Conservation (phyloP, 1,140 invertebrate species). For the Drosophila truncata region DNA sequence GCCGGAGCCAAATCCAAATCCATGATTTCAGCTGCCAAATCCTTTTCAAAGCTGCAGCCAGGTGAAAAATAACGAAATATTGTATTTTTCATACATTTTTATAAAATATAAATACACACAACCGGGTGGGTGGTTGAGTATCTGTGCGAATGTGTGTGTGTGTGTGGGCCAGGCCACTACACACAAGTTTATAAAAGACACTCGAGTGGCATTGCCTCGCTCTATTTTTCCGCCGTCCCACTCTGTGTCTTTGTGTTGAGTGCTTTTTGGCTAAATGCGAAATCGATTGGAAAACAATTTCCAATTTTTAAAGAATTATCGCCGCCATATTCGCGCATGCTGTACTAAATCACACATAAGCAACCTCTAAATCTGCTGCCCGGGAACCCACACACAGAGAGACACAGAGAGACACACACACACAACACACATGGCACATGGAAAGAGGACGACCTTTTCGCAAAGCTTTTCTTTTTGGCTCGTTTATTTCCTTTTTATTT, state of each 20-base stretch:
- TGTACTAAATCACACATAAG: constrained; percentile 85
- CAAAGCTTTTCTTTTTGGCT: constrained; percentile 75
- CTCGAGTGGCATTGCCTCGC: constrained; percentile 21
- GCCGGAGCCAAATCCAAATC: constrained; percentile 65
- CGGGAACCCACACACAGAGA: constrained; percentile 22
- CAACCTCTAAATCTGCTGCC: constrained; percentile 85
- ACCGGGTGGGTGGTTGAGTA: not conserved
- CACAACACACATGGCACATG: constrained; percentile 1
- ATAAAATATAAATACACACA: constrained; percentile 58
- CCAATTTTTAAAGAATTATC: constrained; percentile 86
- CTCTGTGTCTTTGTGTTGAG: constrained; percentile 52
- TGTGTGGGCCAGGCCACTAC: constrained; percentile 31
- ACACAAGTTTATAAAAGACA: constrained; percentile 69
- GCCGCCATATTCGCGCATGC: constrained; percentile 85
- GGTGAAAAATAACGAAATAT: constrained; percentile 75
- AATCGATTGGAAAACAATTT: constrained; percentile 86
- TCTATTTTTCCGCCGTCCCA: not conserved
- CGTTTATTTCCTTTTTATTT: constrained; percentile 82
- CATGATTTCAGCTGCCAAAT: constrained; percentile 71
- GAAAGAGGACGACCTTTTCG: constrained; percentile 60
- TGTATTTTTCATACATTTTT: constrained; percentile 61
- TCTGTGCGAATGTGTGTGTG: constrained; percentile 2
- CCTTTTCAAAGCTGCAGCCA: constrained; percentile 77
- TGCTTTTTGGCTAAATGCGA: constrained; percentile 84
- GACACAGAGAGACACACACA: not conserved